Conservation (phyloP, 2,888 invertebrate species). For the Tenodera sinensis region DNA sequence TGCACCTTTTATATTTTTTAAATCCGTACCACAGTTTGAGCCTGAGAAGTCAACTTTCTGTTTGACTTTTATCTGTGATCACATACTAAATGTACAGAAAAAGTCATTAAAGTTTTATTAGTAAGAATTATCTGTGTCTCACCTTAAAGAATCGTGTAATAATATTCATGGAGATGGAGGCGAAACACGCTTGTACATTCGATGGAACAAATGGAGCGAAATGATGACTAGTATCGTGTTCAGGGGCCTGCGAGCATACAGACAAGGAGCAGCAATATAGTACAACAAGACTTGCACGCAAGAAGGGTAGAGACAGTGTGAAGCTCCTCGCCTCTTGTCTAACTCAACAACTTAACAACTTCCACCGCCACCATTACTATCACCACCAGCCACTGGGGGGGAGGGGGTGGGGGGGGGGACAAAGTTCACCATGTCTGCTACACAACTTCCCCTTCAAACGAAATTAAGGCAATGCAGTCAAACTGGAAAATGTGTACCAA, state of each 20-base stretch:
- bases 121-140: too few relatives aligned
- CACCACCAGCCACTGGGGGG: not conserved
- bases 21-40: too few relatives aligned
- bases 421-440: constrained; percentile 6
- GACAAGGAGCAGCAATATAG: constrained; percentile 3
- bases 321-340: constrained; percentile 11
- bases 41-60: too few relatives aligned
- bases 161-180: too few relatives aligned
- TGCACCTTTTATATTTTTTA: too few relatives aligned
- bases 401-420: not conserved
- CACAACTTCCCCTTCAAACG: not conserved
- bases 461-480: not conserved
- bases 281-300: constrained; percentile 10
- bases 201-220: too few relatives aligned
- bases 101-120: too few relatives aligned
- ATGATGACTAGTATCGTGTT: not conserved
- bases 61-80: too few relatives aligned
- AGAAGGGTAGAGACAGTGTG: not conserved
- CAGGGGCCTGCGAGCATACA: constrained; percentile 11
- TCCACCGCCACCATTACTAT: constrained; percentile 4
- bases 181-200: too few relatives aligned
- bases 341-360: constrained; percentile 26
- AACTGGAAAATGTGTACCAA: not conserved
- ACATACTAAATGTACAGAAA: too few relatives aligned
- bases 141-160: too few relatives aligned